Base-by-base conservation (phyloP, 2,888 invertebrate species). In the Spodoptera picta region DNA sequence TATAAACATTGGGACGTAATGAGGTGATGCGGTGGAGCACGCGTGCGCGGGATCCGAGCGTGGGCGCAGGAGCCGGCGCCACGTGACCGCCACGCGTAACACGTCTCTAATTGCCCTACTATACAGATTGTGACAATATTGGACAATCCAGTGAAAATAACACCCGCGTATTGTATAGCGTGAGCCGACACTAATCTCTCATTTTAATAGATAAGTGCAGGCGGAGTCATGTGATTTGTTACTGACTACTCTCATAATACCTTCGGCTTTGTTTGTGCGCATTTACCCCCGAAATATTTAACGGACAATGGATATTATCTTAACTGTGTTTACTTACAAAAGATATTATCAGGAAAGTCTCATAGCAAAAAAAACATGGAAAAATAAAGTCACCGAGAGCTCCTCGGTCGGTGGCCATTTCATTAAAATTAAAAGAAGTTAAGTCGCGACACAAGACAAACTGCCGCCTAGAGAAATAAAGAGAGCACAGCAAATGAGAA, bases 121-220 rank as follows among this genome's bases (percentile, higher is more conserved):
- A 92, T 91, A 86, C 87, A 88, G 89, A 89, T 90, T 92, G 89
- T 89, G 92, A 93, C 94, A 94, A 94, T 93, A 94, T 94, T 93
- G 91, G 86, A 92, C 94, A 93, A 94, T 93, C 92, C 87, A 90
- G 91, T 92, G 93, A 93, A 94, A 94, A 94, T 93, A 94, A 93
- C 92, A 92, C 93, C 91, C 85, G 82, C 84, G 90, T 87, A 83
- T 81, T 81, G 87, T 88, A 84, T 83, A 84, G 83, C 84, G 87
- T 85, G 83, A 90, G 87, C 90, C 84, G 86, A 87, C 92, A 87
- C 90, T 93, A 94, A 94, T 92, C 93, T 93, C 94, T 92, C 92
- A 93, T 93, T 93, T 93, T 92, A 92, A 94, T 93, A 94, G 93
- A 93, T 94, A 94, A 93, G 92, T 90, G 90, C 81, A 92, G 93